Base-by-base conservation (phyloP, 1,140 invertebrate species). In the Glomeris maerens region DNA sequence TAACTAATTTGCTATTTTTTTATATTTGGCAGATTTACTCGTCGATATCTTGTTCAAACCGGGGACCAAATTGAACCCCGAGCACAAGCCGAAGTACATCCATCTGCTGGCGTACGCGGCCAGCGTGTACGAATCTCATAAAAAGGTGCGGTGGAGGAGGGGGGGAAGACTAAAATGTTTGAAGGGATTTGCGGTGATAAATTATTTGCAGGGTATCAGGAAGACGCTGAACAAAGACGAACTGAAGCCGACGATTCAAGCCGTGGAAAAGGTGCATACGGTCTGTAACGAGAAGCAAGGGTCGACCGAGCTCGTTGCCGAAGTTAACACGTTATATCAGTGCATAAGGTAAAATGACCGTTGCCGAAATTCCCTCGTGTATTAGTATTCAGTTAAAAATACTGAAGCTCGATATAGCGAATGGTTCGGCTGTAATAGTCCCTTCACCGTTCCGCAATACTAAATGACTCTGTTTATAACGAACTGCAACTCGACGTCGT, bases 71-170 rank as follows among this genome's bases (percentile, higher is more conserved):
- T 71, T 97, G 38, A 94, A 96, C 69, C 86, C 84, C 0, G 94
- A 98, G 61, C 91, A 98, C 63, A 94, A 95, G 70, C 80, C 89
- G 2, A 98, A 98, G 66, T 98, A 98, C 62, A 87, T 98, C 60
- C 90, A 85, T 69, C 69, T 98, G 31, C 67, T 98, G 49, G 90
- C 93, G 2, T 98, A 97, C 72, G 88, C 92, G 5, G 81, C 90
- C 1, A 92, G 89, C 65, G 91, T 98, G 0, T 81, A 81, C 59
- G 93, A 98, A 66, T 74, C 75, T 3, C 69, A 72, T 14, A 87
- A 86, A 59, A 92, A 90, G 62, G 77, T 47, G 31, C 48, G 27
- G 38, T 50, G 22, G 38, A 55, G 45, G n/a, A n/a, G n/a, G n/a
- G n/a, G n/a, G n/a, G n/a, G n/a, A n/a, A n/a, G n/a, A n/a, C n/a